Evolutionary conservation across 2,797 vertebrate genomes (phyloP).

Genomic region (Sebastes goodei): DNA sequence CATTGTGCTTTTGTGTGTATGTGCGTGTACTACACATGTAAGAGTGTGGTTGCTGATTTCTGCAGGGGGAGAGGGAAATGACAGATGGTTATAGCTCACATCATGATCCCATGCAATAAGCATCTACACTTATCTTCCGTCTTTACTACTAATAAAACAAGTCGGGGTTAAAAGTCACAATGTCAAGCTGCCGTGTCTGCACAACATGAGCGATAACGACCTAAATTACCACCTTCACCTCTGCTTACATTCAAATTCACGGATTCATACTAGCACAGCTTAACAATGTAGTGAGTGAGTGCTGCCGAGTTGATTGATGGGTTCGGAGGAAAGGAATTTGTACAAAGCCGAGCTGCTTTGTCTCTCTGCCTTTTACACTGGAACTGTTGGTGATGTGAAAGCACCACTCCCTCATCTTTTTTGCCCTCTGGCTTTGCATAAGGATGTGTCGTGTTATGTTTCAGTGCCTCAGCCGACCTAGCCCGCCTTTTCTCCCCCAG

Average conservation of each 20-base stretch:
- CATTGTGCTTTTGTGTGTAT: not conserved
- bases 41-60: not conserved
- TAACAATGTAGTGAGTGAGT: not conserved
- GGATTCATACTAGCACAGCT: not conserved
- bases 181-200: not conserved
- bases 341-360: conserved; percentile 6
- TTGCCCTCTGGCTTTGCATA: conserved; percentile 39
- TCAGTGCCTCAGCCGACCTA: conserved; percentile 14
- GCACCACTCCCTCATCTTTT: conserved; percentile 41
- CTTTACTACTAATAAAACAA: conserved; percentile 44
- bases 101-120: not conserved
- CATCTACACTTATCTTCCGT: not conserved
- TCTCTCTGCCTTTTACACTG: not conserved
- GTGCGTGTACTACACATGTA: not conserved
- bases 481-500: conserved; percentile 14
- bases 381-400: not conserved
- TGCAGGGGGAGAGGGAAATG: not conserved
- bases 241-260: not conserved
- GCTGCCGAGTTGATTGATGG: not conserved
- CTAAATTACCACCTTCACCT: conserved; percentile 14
- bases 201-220: conserved; percentile 6
- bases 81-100: conserved; percentile 16
- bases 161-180: not conserved
- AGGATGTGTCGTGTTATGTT: conserved; percentile 18
- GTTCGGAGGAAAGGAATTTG: conserved; percentile 13